Conservation (phyloP, 2,888 invertebrate species). For the Taenaris catops region DNA sequence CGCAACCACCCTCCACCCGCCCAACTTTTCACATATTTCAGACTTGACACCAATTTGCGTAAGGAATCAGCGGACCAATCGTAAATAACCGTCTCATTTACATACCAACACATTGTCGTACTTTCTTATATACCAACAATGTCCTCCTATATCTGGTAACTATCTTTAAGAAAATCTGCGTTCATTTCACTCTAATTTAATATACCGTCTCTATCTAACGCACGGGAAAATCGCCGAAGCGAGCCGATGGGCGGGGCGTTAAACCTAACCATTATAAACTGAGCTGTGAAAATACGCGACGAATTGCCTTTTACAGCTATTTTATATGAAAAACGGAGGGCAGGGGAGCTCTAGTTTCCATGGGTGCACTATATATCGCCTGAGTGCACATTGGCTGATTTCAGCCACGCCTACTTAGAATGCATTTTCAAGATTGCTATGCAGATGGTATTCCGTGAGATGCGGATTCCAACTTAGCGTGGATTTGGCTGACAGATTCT, state of each 20-base stretch:
- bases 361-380: constrained; percentile 73
- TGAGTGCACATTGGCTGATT: constrained; percentile 78
- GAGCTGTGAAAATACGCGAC: constrained; percentile 50
- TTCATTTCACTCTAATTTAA: constrained; percentile 55
- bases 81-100: constrained; percentile 71
- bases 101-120: constrained; percentile 62
- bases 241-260: constrained; percentile 66
- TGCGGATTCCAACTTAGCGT: constrained; percentile 43
- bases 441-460: constrained; percentile 60
- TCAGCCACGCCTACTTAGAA: constrained; percentile 71
- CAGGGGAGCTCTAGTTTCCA: constrained; percentile 32
- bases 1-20: constrained; percentile 14
- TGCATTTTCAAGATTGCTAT: constrained; percentile 77
- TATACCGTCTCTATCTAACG: constrained; percentile 44
- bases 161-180: constrained; percentile 72
- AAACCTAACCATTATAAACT: constrained; percentile 37
- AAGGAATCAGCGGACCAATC: constrained; percentile 35
- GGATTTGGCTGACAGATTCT: constrained; percentile 39
- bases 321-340: constrained; percentile 34
- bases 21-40: constrained; percentile 58
- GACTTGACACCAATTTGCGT: constrained; percentile 56
- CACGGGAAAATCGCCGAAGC: constrained; percentile 54
- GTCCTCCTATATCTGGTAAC: constrained; percentile 64
- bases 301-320: constrained; percentile 34
- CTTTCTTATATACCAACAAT: constrained; percentile 60